Base-by-base conservation (phyloP, 1,140 invertebrate genomes). In the Macrotrachela quadricornifera region DNA sequence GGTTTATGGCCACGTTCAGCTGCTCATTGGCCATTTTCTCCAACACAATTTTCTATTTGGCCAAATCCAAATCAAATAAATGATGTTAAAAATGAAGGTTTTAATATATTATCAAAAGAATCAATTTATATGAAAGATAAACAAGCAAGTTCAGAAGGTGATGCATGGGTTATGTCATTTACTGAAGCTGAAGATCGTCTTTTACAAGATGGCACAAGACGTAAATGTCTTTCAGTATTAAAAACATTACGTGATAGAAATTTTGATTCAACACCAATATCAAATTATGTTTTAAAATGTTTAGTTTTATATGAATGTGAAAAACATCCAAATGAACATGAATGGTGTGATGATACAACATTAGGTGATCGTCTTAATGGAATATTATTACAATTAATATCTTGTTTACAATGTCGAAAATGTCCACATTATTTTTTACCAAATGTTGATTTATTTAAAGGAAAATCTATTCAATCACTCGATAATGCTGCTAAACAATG, bases 351-450 rank as follows among this genome's bases (percentile, higher is more conserved):
- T 64, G 90, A 96, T 62, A 76, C 77, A 0, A 85, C 81, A 57
- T 74, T 96, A 43, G 86, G 83, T 0, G 90, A 96, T 69, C 75
- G 91, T 36, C 85, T 96, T 61, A 92, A 94, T 69, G 90, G 91
- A 10, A 90, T 96, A 55, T 79, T 96, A 37, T 74, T 96, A 18
- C 91, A 96, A 66, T 70, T 96, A 49, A 95, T 96, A 50, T 94
- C 87, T 0, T 96, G 90, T 66, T 74, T 97, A 16, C 90, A 96
- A 71, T 95, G 88, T 67, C 78, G 87, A 46, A 74, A 86, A 45
- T 96, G 90, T 72, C 88, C 90, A 0, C 86, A 92, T 63, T 92
- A 91, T 64, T 92, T 92, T 67, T 73, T 91, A 15, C 85, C 87
- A 1, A 82, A 83, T 62, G 72, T 92, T 50, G 85, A 94, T 68